These are phyloP conservation scores for Leptobrachium leishanense DNA, from an alignment of 2,113 vertebrate genomes.

Conservation along the genomic window DNA sequence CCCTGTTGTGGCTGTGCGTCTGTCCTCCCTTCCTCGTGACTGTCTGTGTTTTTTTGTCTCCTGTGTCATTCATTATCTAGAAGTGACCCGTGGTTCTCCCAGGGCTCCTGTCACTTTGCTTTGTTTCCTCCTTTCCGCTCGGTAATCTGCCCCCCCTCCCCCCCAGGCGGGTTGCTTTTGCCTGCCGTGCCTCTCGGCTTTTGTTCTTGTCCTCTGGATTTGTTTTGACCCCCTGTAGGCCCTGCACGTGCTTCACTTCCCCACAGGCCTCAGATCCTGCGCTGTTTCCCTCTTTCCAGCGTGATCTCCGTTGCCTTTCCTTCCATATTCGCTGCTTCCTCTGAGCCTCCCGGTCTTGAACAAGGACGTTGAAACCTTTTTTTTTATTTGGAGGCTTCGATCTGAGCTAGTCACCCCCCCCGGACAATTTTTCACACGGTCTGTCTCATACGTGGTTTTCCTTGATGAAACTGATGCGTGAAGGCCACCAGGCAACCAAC, in stretches of 20 bases:
- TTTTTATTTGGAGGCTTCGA: too few relatives aligned
- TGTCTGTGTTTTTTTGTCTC: not conserved
- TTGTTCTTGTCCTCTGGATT: conserved; percentile 20
- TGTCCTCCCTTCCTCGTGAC: not conserved
- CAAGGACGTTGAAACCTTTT: too few relatives aligned
- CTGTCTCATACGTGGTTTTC: too few relatives aligned
- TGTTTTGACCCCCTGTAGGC: not conserved
- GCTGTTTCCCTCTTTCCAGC: too few relatives aligned
- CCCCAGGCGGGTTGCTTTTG: conserved; percentile 12
- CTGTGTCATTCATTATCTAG: not conserved
- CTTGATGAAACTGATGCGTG: too few relatives aligned
- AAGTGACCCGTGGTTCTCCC: not conserved
- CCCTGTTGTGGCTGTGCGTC: too few relatives aligned
- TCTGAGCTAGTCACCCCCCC: too few relatives aligned
- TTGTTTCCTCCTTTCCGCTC: not conserved
- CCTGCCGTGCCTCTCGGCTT: conserved; percentile 20
- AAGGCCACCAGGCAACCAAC: too few relatives aligned
- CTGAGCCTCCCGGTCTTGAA: too few relatives aligned
- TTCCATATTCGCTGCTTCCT: too few relatives aligned
- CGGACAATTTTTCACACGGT: too few relatives aligned
- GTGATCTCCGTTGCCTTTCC: too few relatives aligned
- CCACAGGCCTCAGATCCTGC: not conserved
- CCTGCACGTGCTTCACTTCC: not conserved
- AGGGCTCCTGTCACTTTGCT: not conserved
- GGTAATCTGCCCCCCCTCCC: conserved; percentile 12